These are phyloP conservation scores for Jordanella pulchra DNA, from an alignment of 2,797 vertebrate species.

Conservation along the genomic window DNA sequence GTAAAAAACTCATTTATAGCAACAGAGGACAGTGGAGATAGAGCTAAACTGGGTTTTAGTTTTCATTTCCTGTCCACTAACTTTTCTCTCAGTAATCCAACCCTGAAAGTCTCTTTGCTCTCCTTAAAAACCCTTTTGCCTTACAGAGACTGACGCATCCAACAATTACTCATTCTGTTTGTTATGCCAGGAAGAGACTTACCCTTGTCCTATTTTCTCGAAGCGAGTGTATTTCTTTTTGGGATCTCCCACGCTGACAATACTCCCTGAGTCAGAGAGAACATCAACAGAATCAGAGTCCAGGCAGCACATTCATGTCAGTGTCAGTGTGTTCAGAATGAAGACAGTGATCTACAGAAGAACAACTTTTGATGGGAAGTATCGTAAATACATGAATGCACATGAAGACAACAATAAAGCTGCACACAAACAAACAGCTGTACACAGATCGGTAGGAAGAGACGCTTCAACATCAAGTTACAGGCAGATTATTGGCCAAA, in stretches of 20 bases:
- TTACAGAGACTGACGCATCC: conserved; percentile 33
- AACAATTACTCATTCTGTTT: conserved; percentile 41
- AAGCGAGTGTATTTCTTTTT: conserved; percentile 99
- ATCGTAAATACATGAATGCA: background rate
- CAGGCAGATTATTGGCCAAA: too few relatives aligned
- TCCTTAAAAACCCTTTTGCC: conserved; percentile 26
- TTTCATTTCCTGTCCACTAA: conserved; percentile 63
- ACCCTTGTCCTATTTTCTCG: conserved; percentile 97
- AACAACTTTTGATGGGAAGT: background rate
- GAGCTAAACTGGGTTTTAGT: conserved; percentile 51
- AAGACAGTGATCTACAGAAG: background rate
- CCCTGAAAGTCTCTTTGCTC: conserved; percentile 35
- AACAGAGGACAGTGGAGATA: conserved; percentile 2
- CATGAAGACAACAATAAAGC: background rate
- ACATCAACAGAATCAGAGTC: conserved; percentile 38
- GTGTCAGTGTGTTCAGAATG: conserved; percentile 11
- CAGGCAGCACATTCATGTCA: conserved; percentile 6
- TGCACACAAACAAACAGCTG: background rate
- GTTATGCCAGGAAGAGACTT: conserved; percentile 62
- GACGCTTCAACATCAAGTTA: too few relatives aligned
- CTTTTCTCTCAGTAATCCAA: conserved; percentile 45
- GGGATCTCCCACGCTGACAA: conserved; percentile 97
- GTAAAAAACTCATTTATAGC: conserved; percentile 15
- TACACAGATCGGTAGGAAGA: too few relatives aligned
- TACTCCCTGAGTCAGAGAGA: conserved; percentile 87